These are phyloP conservation scores for Synanthedon myopaeformis DNA, from an alignment of 2,888 invertebrate species.

Conservation along the genomic window DNA sequence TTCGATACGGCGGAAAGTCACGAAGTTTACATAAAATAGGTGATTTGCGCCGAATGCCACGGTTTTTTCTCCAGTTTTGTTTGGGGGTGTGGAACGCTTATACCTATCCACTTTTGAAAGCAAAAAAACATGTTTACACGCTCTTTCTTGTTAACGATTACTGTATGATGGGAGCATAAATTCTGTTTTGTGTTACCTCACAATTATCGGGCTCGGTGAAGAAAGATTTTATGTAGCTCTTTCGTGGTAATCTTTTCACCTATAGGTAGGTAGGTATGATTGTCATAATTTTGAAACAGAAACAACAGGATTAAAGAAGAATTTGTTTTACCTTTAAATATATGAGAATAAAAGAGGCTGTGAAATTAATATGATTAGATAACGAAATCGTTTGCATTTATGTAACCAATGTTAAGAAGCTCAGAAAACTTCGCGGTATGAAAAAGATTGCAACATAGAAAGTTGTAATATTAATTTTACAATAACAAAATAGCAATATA, in stretches of 20 bases:
- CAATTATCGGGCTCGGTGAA: constrained; percentile 26
- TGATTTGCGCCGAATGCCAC: constrained; percentile 60
- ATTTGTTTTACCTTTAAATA: too few relatives aligned
- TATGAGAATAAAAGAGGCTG: too few relatives aligned
- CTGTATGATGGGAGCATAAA: constrained; percentile 32
- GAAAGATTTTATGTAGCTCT: constrained; percentile 29
- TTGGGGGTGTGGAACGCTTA: constrained; percentile 35
- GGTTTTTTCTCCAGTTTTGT: constrained; percentile 38
- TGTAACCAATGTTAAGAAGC: too few relatives aligned
- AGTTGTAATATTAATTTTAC: too few relatives aligned
- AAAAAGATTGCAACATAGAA: too few relatives aligned
- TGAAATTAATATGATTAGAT: too few relatives aligned
- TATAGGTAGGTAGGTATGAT: too few relatives aligned
- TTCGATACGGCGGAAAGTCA: constrained; percentile 66
- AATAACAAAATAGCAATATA: too few relatives aligned
- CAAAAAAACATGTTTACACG: constrained; percentile 61
- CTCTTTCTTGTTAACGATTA: constrained; percentile 38
- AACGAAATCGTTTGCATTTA: too few relatives aligned
- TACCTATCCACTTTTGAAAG: constrained; percentile 37
- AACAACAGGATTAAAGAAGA: too few relatives aligned
- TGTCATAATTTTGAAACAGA: too few relatives aligned
- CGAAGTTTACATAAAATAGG: constrained; percentile 70
- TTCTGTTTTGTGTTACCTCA: constrained; percentile 41
- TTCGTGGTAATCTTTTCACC: background rate
- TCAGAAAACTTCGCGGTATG: too few relatives aligned